Conservation (phyloP, 1,140 invertebrate species). For the Leptinotarsa texana region DNA sequence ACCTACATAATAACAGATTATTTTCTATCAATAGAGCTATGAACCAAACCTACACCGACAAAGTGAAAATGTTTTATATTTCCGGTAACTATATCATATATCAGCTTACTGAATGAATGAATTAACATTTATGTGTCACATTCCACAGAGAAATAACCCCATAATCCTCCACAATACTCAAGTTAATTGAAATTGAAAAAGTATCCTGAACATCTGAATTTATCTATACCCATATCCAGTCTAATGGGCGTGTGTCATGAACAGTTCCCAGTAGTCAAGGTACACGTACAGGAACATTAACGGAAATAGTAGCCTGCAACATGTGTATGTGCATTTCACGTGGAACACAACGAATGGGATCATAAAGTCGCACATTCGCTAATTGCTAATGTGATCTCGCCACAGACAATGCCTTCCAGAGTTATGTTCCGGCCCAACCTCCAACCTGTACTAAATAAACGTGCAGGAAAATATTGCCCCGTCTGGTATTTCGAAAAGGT, state of each 20-base stretch:
- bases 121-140: background rate
- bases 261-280: constrained; percentile 9
- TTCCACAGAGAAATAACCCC: background rate
- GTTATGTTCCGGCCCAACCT: constrained; percentile 14
- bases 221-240: background rate
- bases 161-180: background rate
- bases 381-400: constrained; percentile 37
- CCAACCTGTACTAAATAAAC: constrained; percentile 15
- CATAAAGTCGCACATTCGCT: constrained; percentile 38
- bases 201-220: background rate
- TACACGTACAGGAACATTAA: constrained; percentile 30
- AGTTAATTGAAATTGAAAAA: background rate
- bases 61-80: no score
- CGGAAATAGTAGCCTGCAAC: constrained; percentile 29
- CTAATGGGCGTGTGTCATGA: background rate
- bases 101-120: no score
- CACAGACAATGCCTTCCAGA: constrained; percentile 25
- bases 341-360: constrained; percentile 36
- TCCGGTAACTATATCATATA: no score
- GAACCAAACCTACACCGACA: no score
- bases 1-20: no score
- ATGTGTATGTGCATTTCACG: constrained; percentile 31
- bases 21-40: no score
- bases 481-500: background rate
- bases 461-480: background rate